A percentile compares a stretch with the other conserved stretches of the same genome.
Evolutionary conservation across 2,113 vertebrate species (phyloP).

Genomic region (Mohoua ochrocephala): DNA sequence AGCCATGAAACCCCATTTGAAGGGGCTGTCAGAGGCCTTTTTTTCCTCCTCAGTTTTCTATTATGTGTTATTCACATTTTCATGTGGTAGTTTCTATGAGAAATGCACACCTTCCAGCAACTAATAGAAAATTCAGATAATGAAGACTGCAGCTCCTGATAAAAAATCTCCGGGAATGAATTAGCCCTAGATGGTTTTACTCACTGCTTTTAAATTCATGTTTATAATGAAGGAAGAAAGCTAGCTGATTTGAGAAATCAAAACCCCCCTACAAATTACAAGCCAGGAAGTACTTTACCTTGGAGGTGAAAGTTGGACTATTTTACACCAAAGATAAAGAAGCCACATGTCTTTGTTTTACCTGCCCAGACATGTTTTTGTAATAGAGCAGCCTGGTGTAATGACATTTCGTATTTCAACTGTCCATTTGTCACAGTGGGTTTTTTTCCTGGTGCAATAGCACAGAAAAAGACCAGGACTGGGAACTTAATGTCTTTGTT

Average conservation of each 20-base stretch:
- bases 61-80: neutral
- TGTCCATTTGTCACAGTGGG: neutral
- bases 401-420: neutral
- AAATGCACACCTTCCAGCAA: slow-evolving; percentile 37
- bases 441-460: neutral
- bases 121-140: slow-evolving; percentile 39
- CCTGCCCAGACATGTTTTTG: neutral
- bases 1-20: neutral
- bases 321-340: neutral
- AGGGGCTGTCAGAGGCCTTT: neutral
- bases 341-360: slow-evolving; percentile 1
- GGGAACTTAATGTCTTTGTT: neutral
- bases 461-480: neutral
- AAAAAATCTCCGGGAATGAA: slow-evolving; percentile 16
- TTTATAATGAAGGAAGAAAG: neutral
- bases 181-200: neutral
- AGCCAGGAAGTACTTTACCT: neutral
- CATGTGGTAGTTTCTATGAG: neutral
- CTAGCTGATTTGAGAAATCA: neutral
- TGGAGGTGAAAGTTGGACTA: neutral
- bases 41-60: neutral
- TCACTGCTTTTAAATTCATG: neutral
- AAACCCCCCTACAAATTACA: neutral
- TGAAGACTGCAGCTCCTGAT: neutral
- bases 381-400: neutral